These are phyloP conservation scores for Alectoris magna DNA, from an alignment of 2,797 vertebrate species.

Conservation along the genomic window DNA sequence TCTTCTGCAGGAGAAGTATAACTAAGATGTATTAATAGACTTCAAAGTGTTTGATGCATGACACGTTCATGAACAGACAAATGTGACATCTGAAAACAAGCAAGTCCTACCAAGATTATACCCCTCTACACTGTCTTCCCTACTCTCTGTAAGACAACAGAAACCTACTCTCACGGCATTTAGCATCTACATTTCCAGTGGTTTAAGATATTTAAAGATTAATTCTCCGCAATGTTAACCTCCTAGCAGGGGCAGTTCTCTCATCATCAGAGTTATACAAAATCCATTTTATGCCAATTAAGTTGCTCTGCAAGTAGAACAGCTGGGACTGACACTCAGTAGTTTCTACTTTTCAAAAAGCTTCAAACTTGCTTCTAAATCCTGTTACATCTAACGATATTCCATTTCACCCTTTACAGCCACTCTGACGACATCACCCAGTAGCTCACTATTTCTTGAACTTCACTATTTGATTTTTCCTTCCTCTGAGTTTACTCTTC, in stretches of 20 bases:
- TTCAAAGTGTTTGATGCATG: background rate
- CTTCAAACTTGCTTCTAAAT: background rate
- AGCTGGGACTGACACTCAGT: background rate
- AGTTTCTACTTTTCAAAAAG: background rate
- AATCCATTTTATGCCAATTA: background rate
- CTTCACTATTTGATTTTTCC: background rate
- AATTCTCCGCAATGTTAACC: background rate
- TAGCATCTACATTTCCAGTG: background rate
- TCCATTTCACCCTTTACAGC: background rate
- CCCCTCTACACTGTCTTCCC: background rate
- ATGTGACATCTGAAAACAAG: background rate
- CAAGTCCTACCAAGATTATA: background rate
- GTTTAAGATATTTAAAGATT: background rate
- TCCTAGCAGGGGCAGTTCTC: background rate
- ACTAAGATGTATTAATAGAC: background rate
- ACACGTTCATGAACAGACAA: background rate
- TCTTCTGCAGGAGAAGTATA: background rate
- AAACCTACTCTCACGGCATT: background rate
- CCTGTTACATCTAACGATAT: background rate
- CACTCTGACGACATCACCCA: background rate
- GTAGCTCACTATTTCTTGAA: background rate
- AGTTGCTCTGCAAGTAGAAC: background rate
- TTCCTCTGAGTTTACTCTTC: background rate
- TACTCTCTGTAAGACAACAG: background rate
- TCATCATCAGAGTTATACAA: background rate